phyloP scores from a whole-genome alignment of 2,888 invertebrate genomes.

The Limnephilus marmoratus region DNA sequence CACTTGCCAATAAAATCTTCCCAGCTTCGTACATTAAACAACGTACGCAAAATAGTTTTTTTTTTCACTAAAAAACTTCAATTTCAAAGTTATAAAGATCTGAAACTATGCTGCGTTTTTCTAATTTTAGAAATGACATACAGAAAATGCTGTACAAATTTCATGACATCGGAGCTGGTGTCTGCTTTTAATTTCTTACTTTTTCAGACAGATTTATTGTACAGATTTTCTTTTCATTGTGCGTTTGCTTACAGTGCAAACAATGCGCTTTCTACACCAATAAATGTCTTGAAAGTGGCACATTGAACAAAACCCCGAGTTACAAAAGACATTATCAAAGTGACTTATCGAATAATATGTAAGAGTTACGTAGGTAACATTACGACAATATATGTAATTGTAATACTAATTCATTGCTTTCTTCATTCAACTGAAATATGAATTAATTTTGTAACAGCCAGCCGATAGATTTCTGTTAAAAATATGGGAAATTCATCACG shows the following conservation, averaged over 20 bases:
- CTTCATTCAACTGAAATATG: neutral
- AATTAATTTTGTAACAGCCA: neutral
- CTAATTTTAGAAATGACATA: no score
- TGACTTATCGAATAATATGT: neutral
- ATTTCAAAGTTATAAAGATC: no score
- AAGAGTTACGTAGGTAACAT: neutral
- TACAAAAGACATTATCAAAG: neutral
- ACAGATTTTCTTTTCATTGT: no score
- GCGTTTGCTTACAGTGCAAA: neutral
- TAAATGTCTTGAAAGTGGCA: neutral
- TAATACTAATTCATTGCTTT: neutral
- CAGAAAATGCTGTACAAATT: no score
- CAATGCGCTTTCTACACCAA: neutral
- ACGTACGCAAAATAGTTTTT: no score
- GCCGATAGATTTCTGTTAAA: neutral
- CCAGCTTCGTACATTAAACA: no score
- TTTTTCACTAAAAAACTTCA: no score
- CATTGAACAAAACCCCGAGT: neutral
- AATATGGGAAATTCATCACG: neutral
- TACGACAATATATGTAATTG: neutral
- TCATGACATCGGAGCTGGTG: no score
- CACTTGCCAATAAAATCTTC: no score
- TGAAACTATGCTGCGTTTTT: neutral
- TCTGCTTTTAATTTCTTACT: no score
- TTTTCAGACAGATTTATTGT: no score